Base-by-base conservation (phyloP, 2,113 vertebrate species). In the Willisornis vidua region DNA sequence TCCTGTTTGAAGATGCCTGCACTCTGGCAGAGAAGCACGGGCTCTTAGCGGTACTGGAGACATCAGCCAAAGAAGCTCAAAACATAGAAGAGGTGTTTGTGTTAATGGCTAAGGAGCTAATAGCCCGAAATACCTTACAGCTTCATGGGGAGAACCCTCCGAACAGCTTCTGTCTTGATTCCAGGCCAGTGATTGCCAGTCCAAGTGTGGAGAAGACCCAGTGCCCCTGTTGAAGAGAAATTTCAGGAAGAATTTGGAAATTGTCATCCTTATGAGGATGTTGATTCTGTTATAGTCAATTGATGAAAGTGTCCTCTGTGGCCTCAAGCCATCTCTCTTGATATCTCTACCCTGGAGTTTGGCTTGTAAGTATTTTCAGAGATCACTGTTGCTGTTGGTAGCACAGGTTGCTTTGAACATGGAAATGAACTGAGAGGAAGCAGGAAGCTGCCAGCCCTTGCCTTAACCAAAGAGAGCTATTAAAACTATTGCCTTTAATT, bases 1-100 rank as follows among this genome's bases (percentile, higher is more conserved):
- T 99, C 31, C 95, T 92, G 18, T 99, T 99, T 70, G 98, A 99
- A 85, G 98, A 99, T 3, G 99, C 99, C 37, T 99, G 99, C 94
- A 96, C 96, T 0, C 93, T 99, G 84, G 98, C 99, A 2, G 98
- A 99, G 87, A 98, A 99, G 26, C 82, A 97, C 0, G 98, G 98
- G 24, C 96, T 99, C 57, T 93, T 99, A 4, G 99, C 99, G 10
- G 99, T 99, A 4, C 59, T 99, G 95, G 99, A 99, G 94, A 99
- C 99, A 2, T 99, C 99, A 1, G 99, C 99, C 57, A 98, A 99
- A 75, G 98, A 99, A 92, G 97, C 98, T 39, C 97, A 97, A 76
- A 99, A 99, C 89, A 96, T 99, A 31, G 98, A 99, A 3, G 98
- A 99, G 72, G 98, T 98, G 46, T 99, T 99, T 28, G 39, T 77